Evolutionary conservation across 2,797 vertebrate species (phyloP), one percentile per base, ranked within the genome.

Genomic region (Chiroxiphia lanceolata): DNA sequence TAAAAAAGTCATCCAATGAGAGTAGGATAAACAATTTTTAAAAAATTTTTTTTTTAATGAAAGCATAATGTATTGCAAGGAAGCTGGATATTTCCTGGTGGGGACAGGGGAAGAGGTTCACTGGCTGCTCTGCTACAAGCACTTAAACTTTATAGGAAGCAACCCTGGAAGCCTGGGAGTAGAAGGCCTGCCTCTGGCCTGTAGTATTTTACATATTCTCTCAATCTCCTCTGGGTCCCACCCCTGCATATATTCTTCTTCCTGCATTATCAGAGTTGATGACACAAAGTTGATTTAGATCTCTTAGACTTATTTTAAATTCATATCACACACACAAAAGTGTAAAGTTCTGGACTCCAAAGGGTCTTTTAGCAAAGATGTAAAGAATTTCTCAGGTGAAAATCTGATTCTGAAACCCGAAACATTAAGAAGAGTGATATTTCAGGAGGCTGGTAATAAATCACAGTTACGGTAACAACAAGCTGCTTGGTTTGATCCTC

Each of bases 361-460:
- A 47, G 6, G 42, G 13, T 86, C 29, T 84, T 87, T 59, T n/a
- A 79, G 34, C 23, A 83, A 40, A 22, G 15, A 45, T 4, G 13
- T 75, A 68, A 86, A 53, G 33, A 13, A 63, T 34, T 75, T 65
- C 20, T 42, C 61, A 47, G 45, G 54, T 36, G 31, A 59, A 93
- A 93, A 85, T 75, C n/a, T 34, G 21, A 47, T 42, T 88, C 64
- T 78, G 80, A 71, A 68, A 93, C 29, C 33, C 22, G 36, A 13
- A 87, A 69, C 17, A 53, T 54, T 44, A 59, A 36, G 42, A 75
- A 81, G 27, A 72, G 50, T 51, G 48, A 64, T 57, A 45, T 75
- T 84, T 59, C 77, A 75, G 50, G 69, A 70, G 21, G 54, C 15
- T 78, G 34, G 15, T 27, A 67, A 78, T 51, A 90, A 93, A 93